Base-by-base conservation (phyloP, 2,797 vertebrate genomes). In the Sorex maritimensis region DNA sequence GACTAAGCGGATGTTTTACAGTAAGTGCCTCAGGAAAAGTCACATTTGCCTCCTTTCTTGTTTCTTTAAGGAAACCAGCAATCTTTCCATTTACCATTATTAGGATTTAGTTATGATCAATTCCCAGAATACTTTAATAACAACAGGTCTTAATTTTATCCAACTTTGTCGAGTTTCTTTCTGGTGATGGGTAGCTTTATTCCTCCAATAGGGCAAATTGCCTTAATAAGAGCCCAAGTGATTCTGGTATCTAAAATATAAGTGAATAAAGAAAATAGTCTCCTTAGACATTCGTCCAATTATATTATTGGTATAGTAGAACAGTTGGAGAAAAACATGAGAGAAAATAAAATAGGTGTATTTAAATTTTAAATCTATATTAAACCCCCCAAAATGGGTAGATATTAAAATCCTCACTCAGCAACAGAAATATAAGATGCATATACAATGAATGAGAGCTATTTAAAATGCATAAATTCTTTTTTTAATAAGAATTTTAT, bases 41-140 rank as follows among this genome's bases (percentile, higher is more conserved):
- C 1, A 23, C 86, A 1, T 49, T 15, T 68, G 24, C 5, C 23
- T 91, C 58, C 28, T 46, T 81, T 84, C 78, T 93, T 13, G 1
- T 89, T 94, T 84, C 73, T 46, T 86, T 5, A 26, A 92, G 87
- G 77, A 79, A 85, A 88, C 9, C 21, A 77, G 72, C 7, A 67
- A 13, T 11, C 52, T 34, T 79, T 63, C 6, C 19, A 21, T 88
- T 83, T n/a, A 55, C 81, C 41, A 44, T 44, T 73, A 52, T 67
- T 58, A 74, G 41, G 19, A 84, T 10, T 38, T 85, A 30, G 4
- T 41, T 73, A 14, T 49, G 17, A 49, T 81, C 58, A 67, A 38
- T 26, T 69, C 21, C 4, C 26, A 49, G 30, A 49, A 68, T 10
- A 72, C 61, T 86, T 68, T 34, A 41, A 1, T 52, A 77, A 55